A percentile compares a stretch with the other conserved stretches of the same genome.
Evolutionary conservation across 2,888 invertebrate species (phyloP).

Genomic region (Trissolcus japonicus): DNA sequence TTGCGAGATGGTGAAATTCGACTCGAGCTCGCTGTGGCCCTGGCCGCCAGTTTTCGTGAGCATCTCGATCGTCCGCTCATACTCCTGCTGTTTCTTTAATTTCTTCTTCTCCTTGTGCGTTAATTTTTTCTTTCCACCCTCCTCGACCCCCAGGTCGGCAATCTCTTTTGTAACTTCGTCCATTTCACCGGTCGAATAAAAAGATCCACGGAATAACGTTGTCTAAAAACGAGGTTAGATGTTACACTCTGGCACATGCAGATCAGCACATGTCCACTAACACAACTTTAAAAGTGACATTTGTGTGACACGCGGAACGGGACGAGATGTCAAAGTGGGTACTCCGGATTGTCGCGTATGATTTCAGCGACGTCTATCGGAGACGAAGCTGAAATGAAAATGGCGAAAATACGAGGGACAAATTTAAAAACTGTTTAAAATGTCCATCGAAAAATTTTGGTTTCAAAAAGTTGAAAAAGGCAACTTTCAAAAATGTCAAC

Average conservation of each 20-base stretch:
- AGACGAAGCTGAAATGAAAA: too few species aligned
- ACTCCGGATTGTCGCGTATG: too few species aligned
- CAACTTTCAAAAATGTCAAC: too few species aligned
- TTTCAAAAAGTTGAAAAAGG: too few species aligned
- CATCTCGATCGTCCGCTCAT: conserved; percentile 90
- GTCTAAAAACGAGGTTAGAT: conserved; percentile 10
- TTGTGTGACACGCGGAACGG: background rate
- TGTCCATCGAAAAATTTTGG: too few species aligned
- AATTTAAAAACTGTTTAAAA: too few species aligned
- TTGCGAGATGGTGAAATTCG: conserved; percentile 96
- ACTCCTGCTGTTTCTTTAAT: conserved; percentile 91
- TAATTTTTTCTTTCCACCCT: conserved; percentile 83
- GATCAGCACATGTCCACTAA: conserved; percentile 9
- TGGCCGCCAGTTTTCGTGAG: conserved; percentile 91
- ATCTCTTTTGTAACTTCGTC: conserved; percentile 65
- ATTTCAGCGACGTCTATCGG: too few species aligned
- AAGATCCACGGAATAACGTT: too few species aligned
- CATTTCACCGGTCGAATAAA: conserved; percentile 13
- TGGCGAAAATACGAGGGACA: too few species aligned
- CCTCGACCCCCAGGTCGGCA: conserved; percentile 67
- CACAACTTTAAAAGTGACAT: background rate
- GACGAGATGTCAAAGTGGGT: too few species aligned
- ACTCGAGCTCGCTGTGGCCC: conserved; percentile 92
- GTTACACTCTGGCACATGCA: conserved; percentile 3
- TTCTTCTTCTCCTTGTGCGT: conserved; percentile 96